Base-by-base conservation (phyloP, 2,113 vertebrate species). In the Monopterus albus region DNA sequence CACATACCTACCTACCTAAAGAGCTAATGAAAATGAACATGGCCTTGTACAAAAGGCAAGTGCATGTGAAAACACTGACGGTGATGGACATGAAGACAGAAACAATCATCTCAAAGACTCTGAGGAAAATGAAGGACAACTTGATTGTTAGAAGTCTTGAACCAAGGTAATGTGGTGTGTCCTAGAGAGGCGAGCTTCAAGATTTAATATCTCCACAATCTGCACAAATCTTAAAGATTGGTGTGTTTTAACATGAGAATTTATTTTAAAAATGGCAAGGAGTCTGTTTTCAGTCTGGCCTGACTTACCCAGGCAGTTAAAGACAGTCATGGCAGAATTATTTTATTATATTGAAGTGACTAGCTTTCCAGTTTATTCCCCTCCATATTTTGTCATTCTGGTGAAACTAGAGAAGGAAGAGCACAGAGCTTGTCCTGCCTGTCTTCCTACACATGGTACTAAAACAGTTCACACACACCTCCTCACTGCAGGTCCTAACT, bases 401-500 rank as follows among this genome's bases (percentile, higher is more conserved):
- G 38, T 61, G 35, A 55, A 66, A 70, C 28, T 58, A 28, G 7
- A 60, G 8, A 20, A 33, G 7, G 17, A 35, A 38, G 40, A 59
- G 28, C 60, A 70, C 45, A 39, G 35, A 82, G 46, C 66, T 42
- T 1, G 51, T 71, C 33, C 12, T 60, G 45, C 75, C 64, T 62
- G 50, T 67, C 35, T 61, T 80, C 73, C 69, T 49, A 67, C 76
- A 63, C 38, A 56, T n/a, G 18, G 26, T 40, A 45, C 58, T 64
- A 36, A 63, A 82, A 65, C 12, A 26, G 52, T 45, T 73, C 56
- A 47, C 61, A 65, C 69, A 63, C 79, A 51, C 84, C 69, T 60
- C 62, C 55, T 25, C 20, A 25, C 72, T 80, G 74, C 90, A 89
- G 50, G 87, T 85, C 66, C 52, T 7, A 75, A 87, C 89, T 52